phyloP scores from a whole-genome alignment of 2,797 vertebrate species.

The Muraenolepis orangiensis region DNA sequence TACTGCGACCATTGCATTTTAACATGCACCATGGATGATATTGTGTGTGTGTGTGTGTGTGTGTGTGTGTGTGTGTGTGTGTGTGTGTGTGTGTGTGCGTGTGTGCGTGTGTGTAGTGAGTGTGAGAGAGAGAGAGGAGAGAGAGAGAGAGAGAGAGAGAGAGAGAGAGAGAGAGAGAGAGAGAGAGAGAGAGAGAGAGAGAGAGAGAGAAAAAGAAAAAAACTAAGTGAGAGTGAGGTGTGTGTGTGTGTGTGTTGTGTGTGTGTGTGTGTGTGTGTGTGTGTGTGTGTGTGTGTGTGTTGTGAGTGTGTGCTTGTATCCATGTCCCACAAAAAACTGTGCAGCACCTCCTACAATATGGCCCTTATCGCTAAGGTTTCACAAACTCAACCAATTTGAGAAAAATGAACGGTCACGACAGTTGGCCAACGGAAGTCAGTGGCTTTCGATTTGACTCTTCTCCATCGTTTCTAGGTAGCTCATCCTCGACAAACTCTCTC shows the following conservation, averaged over 20 bases:
- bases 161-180: neutral
- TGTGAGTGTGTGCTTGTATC: neutral
- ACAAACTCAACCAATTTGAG: constrained; percentile 27
- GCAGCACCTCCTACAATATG: constrained; percentile 25
- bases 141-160: neutral
- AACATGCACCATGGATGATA: neutral
- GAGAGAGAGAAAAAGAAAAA: no score
- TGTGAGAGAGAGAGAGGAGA: neutral
- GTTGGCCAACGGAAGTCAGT: constrained; percentile 46
- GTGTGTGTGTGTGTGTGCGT: constrained; percentile 34
- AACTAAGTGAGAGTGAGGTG: no score
- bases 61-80: constrained; percentile 9
- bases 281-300: neutral
- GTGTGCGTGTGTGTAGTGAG: constrained; percentile 7
- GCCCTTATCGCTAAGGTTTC: constrained; percentile 30
- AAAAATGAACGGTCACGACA: constrained; percentile 33
- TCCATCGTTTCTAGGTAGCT: constrained; percentile 18
- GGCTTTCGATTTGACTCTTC: constrained; percentile 38
- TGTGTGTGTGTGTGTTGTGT: constrained; percentile 5
- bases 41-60: neutral
- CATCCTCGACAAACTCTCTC: no score
- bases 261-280: constrained; percentile 3
- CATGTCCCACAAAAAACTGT: neutral
- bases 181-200: neutral
- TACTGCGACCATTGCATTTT: neutral